phyloP scores from a whole-genome alignment of 2,888 invertebrate species.

The Eristalinus sepulchralis region DNA sequence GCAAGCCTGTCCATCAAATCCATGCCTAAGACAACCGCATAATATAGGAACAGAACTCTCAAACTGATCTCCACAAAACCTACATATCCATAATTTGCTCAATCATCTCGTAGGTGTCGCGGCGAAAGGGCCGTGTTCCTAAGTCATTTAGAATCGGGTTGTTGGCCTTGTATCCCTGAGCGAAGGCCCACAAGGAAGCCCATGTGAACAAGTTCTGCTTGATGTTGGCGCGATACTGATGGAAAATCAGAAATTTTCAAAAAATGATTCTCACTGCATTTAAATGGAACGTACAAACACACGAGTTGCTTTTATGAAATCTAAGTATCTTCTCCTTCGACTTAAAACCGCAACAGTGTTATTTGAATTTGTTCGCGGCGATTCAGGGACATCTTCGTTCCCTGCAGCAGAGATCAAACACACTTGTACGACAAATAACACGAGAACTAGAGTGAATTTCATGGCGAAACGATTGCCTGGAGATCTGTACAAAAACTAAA shows the following conservation, averaged over 20 bases:
- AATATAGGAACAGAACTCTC: neutral
- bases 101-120: constrained; percentile 83
- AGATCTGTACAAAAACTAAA: neutral
- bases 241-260: neutral
- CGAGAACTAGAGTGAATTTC: neutral
- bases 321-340: constrained; percentile 74
- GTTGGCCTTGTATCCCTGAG: constrained; percentile 86
- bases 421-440: neutral
- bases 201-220: constrained; percentile 86
- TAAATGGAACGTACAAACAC: constrained; percentile 73
- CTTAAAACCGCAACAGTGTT: neutral
- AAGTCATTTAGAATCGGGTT: constrained; percentile 82
- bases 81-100: constrained; percentile 83
- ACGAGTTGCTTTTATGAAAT: constrained; percentile 73
- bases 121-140: constrained; percentile 81
- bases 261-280: neutral
- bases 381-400: neutral
- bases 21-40: constrained; percentile 83
- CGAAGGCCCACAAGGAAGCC: constrained; percentile 86
- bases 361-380: neutral
- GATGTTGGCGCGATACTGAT: constrained; percentile 86
- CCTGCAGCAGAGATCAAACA: neutral
- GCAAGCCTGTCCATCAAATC: constrained; percentile 87
- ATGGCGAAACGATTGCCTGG: neutral
- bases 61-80: constrained; percentile 71